phyloP scores from a whole-genome alignment of 2,113 vertebrate genomes.

The Rallus limicola region DNA sequence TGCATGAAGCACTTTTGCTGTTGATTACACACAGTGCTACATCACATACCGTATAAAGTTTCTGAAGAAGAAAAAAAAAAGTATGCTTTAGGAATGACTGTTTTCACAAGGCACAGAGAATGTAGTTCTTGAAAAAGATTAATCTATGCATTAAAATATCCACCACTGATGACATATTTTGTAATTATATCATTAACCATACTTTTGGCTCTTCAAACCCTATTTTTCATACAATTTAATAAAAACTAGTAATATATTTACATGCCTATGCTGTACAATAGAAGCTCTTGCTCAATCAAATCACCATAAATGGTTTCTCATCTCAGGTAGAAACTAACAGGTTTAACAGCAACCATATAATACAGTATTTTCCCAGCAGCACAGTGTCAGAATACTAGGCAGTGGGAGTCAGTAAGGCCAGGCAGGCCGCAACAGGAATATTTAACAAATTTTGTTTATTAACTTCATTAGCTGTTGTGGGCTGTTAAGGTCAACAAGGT shows the following conservation, averaged over 20 bases:
- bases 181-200: background rate
- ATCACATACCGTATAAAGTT: slow-evolving; percentile 97
- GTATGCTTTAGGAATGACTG: background rate
- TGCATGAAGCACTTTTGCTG: slow-evolving; percentile 97
- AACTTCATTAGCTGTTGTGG: background rate
- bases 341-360: background rate
- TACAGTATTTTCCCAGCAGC: background rate
- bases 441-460: background rate
- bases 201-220: background rate
- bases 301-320: background rate
- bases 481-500: background rate
- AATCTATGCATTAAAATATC: background rate
- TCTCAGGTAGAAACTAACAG: background rate
- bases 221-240: background rate
- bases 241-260: background rate
- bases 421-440: background rate
- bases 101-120: background rate
- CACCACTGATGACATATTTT: background rate
- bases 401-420: background rate
- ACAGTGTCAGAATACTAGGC: background rate
- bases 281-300: background rate
- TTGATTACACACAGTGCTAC: slow-evolving; percentile 96
- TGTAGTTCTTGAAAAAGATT: background rate
- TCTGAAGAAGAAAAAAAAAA: slow-evolving; percentile 76
- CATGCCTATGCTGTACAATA: background rate